Evolutionary conservation across 2,797 vertebrate species (phyloP), one percentile per base, ranked within the genome.

Genomic region (Astyanax mexicanus): DNA sequence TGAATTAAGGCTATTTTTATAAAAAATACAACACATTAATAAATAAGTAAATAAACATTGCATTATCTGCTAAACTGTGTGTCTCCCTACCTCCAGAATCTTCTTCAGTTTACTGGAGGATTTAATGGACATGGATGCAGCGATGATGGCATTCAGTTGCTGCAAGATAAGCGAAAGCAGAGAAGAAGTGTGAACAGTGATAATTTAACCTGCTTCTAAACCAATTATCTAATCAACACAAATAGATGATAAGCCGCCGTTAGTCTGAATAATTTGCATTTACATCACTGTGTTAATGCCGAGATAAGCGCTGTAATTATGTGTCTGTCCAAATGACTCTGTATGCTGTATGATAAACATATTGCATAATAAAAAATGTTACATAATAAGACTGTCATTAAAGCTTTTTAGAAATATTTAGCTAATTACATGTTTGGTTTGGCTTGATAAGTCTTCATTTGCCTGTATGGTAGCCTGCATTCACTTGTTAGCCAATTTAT

Each of bases 71-170:
- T 17, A n/a, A 38, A 35, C 21, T 2, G 15, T 27, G 12, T 19
- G 19, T 11, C 29, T 45, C 11, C 17, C 15, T 69, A 99, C 97
- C 95, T 98, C 97, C 0, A 99, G 89, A 87, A 99, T 95, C 86
- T 95, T 95, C 83, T 95, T 96, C 79, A 98, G 92, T 81, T 96
- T 98, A 81, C 81, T 86, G 15, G 97, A 98, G 15, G 96, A 94
- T 85, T 95, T 98, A 86, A 98, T 89, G 7, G 96, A 98, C 92
- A 97, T 96, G 0, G 97, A 98, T 2, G 96, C 96, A 0, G 96
- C 95, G 12, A 99, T 97, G 81, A 98, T 69, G 68, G 96, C 92
- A 0, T 98, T 93, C 64, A 98, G 91, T 94, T 98, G 96, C 97
- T 99, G 89, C 13, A 67, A 76, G 75, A 70, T 68, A 51, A 7